phyloP scores from a whole-genome alignment of 1,140 invertebrate species.

The Zaprionus lachaisei region DNA sequence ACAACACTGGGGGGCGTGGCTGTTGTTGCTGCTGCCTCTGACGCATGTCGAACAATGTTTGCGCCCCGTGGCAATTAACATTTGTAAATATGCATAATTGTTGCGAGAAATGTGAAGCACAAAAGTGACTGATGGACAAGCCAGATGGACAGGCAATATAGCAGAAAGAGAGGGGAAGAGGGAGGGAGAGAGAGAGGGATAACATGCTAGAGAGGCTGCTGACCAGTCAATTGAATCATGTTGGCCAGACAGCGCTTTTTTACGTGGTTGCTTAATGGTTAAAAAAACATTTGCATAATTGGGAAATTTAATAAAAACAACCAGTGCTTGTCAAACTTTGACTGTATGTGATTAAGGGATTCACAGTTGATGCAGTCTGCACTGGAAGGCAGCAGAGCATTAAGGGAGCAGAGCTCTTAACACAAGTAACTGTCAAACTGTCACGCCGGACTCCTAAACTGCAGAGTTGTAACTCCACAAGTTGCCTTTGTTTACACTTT shows the following conservation, averaged over 20 bases:
- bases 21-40: conserved; percentile 1
- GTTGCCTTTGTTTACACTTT: neutral
- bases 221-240: conserved; percentile 69
- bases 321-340: conserved; percentile 18
- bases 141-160: neutral
- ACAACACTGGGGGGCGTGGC: conserved; percentile 51
- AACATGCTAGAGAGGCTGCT: no score
- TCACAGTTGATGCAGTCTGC: neutral
- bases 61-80: conserved; percentile 74
- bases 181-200: conserved; percentile 1
- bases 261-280: conserved; percentile 45
- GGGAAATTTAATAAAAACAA: conserved; percentile 1
- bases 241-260: conserved; percentile 47
- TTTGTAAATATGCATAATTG: conserved; percentile 83
- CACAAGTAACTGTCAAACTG: neutral
- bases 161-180: neutral
- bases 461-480: neutral
- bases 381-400: neutral
- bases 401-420: no score
- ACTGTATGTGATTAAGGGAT: neutral
- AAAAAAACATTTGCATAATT: conserved; percentile 48
- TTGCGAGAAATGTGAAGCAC: conserved; percentile 50
- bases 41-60: conserved; percentile 64
- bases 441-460: neutral
- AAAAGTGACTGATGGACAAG: neutral